Conservation (phyloP, 2,113 vertebrate species). For the Corythaixoides concolor region DNA sequence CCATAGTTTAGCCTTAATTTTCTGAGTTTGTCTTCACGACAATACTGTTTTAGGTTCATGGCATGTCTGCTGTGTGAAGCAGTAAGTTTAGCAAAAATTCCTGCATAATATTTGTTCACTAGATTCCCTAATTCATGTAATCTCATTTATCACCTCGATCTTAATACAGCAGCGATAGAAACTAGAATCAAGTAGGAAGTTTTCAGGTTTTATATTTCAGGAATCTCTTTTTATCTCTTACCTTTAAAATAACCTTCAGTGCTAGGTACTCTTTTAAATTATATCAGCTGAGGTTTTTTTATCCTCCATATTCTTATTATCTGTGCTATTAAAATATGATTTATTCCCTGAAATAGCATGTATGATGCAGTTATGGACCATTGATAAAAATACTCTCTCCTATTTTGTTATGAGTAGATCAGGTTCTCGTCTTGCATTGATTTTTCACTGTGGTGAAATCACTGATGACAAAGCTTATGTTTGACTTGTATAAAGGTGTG, state of each 20-base stretch:
- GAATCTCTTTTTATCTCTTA: neutral
- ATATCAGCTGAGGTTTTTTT: neutral
- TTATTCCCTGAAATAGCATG: neutral
- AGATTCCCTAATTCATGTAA: neutral
- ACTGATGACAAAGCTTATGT: neutral
- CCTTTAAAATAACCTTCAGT: neutral
- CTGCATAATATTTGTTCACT: neutral
- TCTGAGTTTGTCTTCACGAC: neutral
- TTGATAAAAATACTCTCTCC: neutral
- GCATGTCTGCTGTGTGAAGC: neutral
- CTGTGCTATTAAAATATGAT: neutral
- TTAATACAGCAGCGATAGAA: neutral
- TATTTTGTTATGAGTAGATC: neutral
- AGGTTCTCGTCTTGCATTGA: neutral
- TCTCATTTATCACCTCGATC: neutral
- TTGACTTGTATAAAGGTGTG: neutral
- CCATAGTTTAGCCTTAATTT: neutral
- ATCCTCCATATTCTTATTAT: neutral
- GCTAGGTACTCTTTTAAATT: neutral
- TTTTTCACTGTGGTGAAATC: neutral
- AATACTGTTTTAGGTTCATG: neutral
- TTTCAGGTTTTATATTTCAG: neutral
- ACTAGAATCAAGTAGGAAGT: neutral
- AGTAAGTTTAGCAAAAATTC: neutral
- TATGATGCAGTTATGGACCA: neutral